phyloP scores from a whole-genome alignment of 2,888 invertebrate species.

The Homarus gammarus region DNA sequence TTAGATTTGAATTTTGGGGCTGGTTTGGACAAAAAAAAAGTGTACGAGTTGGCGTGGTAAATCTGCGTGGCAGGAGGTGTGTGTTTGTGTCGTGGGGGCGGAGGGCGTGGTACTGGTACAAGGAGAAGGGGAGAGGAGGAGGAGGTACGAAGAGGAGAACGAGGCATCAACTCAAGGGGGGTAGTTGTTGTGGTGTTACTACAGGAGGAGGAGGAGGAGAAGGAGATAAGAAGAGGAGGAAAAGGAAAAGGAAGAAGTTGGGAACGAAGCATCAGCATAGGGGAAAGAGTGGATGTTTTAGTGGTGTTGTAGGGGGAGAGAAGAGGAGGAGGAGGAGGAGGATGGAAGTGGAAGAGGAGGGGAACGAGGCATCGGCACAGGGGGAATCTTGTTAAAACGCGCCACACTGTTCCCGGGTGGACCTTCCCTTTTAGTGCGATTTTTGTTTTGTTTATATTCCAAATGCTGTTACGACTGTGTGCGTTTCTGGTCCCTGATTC shows the following conservation, averaged over 20 bases:
- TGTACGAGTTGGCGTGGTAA: background rate
- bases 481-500: background rate
- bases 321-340: too few relatives aligned
- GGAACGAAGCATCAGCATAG: too few relatives aligned
- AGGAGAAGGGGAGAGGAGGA: background rate
- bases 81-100: background rate
- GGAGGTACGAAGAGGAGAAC: background rate
- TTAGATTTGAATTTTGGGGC: background rate
- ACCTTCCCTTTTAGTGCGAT: background rate
- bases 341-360: conserved; percentile 6
- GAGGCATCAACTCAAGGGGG: background rate
- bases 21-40: background rate
- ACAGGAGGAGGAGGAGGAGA: background rate
- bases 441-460: background rate
- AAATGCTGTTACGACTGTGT: background rate
- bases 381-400: background rate
- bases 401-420: background rate
- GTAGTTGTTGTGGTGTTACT: too few relatives aligned
- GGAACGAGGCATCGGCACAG: background rate
- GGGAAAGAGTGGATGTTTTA: too few relatives aligned
- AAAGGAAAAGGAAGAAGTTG: background rate
- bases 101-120: background rate
- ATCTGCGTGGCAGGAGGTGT: too few relatives aligned
- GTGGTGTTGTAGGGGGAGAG: too few relatives aligned
- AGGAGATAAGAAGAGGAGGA: too few relatives aligned